Percentiles rank a stretch among this genome's conserved stretches.
Evolutionary conservation across 2,113 vertebrate species (phyloP).

Genomic region (Orycteropus afer): DNA sequence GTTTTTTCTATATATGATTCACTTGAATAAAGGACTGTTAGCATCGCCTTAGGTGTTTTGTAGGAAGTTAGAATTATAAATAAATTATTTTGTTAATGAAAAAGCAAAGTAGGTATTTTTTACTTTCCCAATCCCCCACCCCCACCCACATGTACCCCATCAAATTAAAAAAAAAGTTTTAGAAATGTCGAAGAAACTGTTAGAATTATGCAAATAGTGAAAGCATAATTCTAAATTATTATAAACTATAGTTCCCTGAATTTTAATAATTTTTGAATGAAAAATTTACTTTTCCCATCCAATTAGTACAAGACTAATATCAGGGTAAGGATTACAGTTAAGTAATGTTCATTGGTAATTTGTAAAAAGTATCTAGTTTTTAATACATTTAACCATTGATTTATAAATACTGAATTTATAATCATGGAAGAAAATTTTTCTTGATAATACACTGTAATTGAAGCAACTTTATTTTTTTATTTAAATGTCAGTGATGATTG

Average conservation of each 20-base stretch:
- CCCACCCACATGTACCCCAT: background rate
- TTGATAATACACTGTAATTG: slow-evolving; percentile 65
- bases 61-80: slow-evolving; percentile 58
- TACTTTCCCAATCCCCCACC: background rate
- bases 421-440: slow-evolving; percentile 44
- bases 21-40: slow-evolving; percentile 56
- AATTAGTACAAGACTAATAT: slow-evolving; percentile 17
- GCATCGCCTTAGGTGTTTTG: slow-evolving; percentile 67
- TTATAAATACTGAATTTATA: slow-evolving; percentile 7
- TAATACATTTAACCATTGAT: slow-evolving; percentile 14
- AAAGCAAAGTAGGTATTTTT: slow-evolving; percentile 57
- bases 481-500: slow-evolving; percentile 67
- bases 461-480: slow-evolving; percentile 77
- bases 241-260: slow-evolving; percentile 25
- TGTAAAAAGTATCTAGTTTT: slow-evolving; percentile 50
- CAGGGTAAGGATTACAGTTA: slow-evolving; percentile 30
- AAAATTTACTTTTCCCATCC: slow-evolving; percentile 23
- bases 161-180: background rate
- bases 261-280: slow-evolving; percentile 53
- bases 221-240: slow-evolving; percentile 53
- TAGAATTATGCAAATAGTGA: slow-evolving; percentile 41
- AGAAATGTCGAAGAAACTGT: too few species aligned
- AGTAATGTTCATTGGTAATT: background rate
- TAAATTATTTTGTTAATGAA: slow-evolving; percentile 73
- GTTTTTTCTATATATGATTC: slow-evolving; percentile 63